Evolutionary conservation across 1,140 invertebrate genomes (phyloP), one percentile per base, ranked within the genome.

Genomic region (Polyergus mexicanus): DNA sequence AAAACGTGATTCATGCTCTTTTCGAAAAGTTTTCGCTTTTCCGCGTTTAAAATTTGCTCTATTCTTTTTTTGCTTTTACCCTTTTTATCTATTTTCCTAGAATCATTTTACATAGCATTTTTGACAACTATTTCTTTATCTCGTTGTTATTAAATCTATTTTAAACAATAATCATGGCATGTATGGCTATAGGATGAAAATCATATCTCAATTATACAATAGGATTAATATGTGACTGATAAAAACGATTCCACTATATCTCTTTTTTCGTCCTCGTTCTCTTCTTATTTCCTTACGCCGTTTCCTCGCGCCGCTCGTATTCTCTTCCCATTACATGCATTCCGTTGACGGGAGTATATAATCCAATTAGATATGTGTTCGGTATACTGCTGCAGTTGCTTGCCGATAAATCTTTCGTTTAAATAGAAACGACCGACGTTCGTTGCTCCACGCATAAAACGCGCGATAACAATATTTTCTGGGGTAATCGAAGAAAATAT

Each of bases 121-220:
- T 74, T 54, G 62, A 11, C 10, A 56, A 44, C 13, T 32, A 47
- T 58, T 63, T 86, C 38, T 74, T 86, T 56, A 38, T 74, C 32
- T 68, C 11, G 11, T 68, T 54, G 28, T 32, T 60, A 60, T n/a
- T 22, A 58, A 77, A 35, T 78, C 85, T 72, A 68, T 88, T 83
- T 90, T 89, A 85, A 85, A 89, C 88, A 90, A 92, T 89, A 91
- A 83, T 65, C 88, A 72, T 91, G 91, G 92, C 92, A 90, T 92
- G 89, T 65, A 65, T 84, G 76, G 72, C 83, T 66, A 84, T 87
- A 68, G 76, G 88, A 90, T 89, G 84, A 89, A 86, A 86, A 91
- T 85, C 89, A 91, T 92, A 90, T 93, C 92, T 93, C 91, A 93
- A 93, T 93, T 92, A 93, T 85, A n/a, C n/a, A n/a, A n/a, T n/a